phyloP scores from a whole-genome alignment of 2,113 vertebrate species.

The Hiodon tergisus region DNA sequence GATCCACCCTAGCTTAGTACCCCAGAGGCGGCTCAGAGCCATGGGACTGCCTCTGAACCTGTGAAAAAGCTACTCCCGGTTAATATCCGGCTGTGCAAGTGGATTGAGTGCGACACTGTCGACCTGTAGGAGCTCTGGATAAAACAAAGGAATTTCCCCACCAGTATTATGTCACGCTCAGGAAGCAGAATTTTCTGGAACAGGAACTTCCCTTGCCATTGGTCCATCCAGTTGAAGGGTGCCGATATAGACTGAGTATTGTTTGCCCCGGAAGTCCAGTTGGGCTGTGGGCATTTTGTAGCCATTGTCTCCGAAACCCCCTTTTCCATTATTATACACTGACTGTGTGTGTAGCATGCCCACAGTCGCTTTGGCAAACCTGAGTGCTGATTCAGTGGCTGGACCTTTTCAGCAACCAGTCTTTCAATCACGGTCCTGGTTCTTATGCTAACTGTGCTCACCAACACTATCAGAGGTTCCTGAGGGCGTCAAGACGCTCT shows the following conservation, averaged over 20 bases:
- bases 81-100: no score
- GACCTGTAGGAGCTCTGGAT: no score
- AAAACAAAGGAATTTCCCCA: slow-evolving; percentile 43
- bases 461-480: no score
- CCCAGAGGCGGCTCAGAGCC: no score
- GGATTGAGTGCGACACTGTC: no score
- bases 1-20: no score
- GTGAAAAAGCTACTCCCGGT: no score
- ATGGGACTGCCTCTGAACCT: no score
- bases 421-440: no score
- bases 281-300: slow-evolving; percentile 43
- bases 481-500: no score
- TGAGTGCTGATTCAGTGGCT: not conserved
- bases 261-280: slow-evolving; percentile 60
- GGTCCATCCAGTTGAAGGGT: slow-evolving; percentile 34
- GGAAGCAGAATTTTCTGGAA: slow-evolving; percentile 46
- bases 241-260: slow-evolving; percentile 41
- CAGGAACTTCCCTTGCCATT: slow-evolving; percentile 33
- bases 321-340: slow-evolving; percentile 16
- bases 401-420: not conserved
- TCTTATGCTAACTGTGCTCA: no score
- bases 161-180: slow-evolving; percentile 47
- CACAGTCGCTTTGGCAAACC: slow-evolving; percentile 32
- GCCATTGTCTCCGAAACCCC: slow-evolving; percentile 45
- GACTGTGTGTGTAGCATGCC: slow-evolving; percentile 45